Evolutionary conservation across 2,113 vertebrate species (phyloP).

Genomic region (Leptosomus discolor): DNA sequence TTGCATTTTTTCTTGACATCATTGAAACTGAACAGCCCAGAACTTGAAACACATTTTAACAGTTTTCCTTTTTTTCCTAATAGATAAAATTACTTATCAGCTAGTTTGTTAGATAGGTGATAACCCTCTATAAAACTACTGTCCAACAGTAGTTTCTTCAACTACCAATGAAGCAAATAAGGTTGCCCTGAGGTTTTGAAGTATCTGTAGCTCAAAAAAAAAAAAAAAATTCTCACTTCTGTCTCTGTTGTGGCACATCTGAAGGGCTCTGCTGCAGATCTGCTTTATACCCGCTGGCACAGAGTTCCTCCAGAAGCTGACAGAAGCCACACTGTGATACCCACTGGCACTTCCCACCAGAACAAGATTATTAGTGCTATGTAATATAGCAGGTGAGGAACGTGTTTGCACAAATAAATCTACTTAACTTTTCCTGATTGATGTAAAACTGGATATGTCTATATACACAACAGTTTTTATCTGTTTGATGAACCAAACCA

Average conservation of each 20-base stretch:
- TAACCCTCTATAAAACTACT: neutral
- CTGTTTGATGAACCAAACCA: neutral
- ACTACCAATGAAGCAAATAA: neutral
- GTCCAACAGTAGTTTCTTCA: neutral
- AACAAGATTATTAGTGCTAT: neutral
- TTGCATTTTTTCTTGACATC: neutral
- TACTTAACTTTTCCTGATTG: neutral
- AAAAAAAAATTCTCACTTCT: neutral
- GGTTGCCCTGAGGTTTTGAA: neutral
- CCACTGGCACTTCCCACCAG: neutral
- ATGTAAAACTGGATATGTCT: neutral
- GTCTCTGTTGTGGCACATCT: neutral
- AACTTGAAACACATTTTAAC: neutral
- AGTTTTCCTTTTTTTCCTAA: neutral
- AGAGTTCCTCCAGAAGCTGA: neutral
- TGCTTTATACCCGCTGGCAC: accelerated
- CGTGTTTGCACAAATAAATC: neutral
- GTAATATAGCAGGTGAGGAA: neutral
- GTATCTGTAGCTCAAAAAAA: neutral
- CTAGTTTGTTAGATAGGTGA: neutral
- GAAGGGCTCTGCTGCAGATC: neutral
- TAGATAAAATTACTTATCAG: no score
- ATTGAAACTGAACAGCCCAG: neutral
- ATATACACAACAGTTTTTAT: neutral
- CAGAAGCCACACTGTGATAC: neutral